phyloP scores from a whole-genome alignment of 2,797 vertebrate genomes.

The Margarornis squamiger region DNA sequence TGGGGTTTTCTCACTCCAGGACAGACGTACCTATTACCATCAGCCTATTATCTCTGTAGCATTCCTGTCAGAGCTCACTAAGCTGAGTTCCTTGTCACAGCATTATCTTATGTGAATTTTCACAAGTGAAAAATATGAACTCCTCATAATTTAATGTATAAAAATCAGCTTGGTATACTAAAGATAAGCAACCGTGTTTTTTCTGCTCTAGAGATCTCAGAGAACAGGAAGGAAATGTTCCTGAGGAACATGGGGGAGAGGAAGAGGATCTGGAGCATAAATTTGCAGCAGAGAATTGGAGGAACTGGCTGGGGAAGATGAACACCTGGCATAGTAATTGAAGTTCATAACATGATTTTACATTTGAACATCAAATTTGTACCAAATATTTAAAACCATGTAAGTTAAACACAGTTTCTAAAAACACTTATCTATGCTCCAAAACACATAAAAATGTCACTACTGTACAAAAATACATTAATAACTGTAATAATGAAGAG shows the following conservation, averaged over 20 bases:
- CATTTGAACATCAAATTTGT: background rate
- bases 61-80: background rate
- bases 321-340: constrained; percentile 38
- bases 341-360: background rate
- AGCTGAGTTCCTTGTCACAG: background rate
- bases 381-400: background rate
- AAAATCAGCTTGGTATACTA: background rate
- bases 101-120: background rate
- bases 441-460: background rate
- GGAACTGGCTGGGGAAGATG: constrained; percentile 30
- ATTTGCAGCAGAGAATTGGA: constrained; percentile 45
- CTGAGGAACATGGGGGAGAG: background rate
- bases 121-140: background rate
- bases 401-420: background rate
- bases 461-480: background rate
- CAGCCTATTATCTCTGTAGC: background rate
- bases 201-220: background rate
- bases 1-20: background rate
- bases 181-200: background rate
- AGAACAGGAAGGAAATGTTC: constrained; percentile 39
- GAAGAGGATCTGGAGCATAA: constrained; percentile 16
- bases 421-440: background rate
- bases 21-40: background rate
- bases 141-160: background rate
- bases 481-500: background rate